Base-by-base conservation (phyloP, 2,888 invertebrate species). In the Pediacus dermestoides region DNA sequence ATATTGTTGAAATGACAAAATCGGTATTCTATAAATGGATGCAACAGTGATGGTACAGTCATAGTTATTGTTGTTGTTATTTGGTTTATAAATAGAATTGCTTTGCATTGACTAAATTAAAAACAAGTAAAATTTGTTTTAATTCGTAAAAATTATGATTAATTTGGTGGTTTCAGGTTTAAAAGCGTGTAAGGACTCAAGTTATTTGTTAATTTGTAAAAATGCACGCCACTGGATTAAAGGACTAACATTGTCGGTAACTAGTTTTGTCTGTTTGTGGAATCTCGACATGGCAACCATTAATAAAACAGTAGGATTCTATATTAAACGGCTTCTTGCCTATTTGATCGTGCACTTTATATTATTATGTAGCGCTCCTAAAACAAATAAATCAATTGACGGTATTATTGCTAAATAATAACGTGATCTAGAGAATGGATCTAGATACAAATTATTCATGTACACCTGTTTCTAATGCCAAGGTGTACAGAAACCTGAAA, bases 301-400 rank as follows among this genome's bases (percentile, higher is more conserved):
- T 63, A 65, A 66, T 66, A 64, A 65, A 65, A 61, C 66, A 64
- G 63, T 65, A 53, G 63, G 65, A 61, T 55, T 62, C 61, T 57
- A 45, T 53, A 59, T 59, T 58, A 52, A 59, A 57, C 55, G 57
- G 58, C 60, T 61, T 53, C 61, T 60, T 61, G 51, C 51, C 57
- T 53, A 60, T 57, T 58, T 53, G 55, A 59, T 61, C 59, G 60
- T 61, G 62, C 53, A 57, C 53, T 50, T 53, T 55, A 56, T 54
- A 60, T 59, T 61, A 58, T 48, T 36, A 53, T 49, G 10, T 28
- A 13, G 49, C 49, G 50, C 55, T 55, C 48, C 47, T 47, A 48
- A 49, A 42, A 51, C 50, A 53, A 58, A 60, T 61, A 60, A 60
- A 61, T 60, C 60, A 60, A 55, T 59, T 56, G 54, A 51, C 50